A percentile compares a stretch with the other conserved stretches of the same genome.
These are phyloP conservation scores for Lordiphosa fenestrarum DNA, from an alignment of 2,888 invertebrate genomes.

Conservation along the genomic window DNA sequence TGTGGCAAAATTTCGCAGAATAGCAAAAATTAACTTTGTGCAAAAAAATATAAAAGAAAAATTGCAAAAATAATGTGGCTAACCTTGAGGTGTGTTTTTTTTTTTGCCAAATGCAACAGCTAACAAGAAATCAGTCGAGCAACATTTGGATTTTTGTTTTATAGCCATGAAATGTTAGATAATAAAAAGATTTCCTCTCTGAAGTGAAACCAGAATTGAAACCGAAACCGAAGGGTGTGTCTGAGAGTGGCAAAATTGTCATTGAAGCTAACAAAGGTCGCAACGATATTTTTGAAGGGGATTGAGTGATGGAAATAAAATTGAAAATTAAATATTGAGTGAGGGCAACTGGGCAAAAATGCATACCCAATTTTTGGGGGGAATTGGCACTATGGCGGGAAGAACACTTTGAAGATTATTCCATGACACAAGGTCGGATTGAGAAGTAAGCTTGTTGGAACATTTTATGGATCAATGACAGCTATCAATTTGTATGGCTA, in stretches of 20 bases:
- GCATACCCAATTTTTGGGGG: not conserved
- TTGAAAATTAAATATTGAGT: not conserved
- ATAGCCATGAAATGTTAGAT: conserved; percentile 9
- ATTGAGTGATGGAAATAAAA: conserved; percentile 10
- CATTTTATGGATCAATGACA: no score
- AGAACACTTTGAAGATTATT: no score
- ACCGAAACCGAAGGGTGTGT: conserved; percentile 7
- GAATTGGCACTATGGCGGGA: no score
- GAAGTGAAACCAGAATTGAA: conserved; percentile 5
- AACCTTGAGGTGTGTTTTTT: conserved; percentile 46
- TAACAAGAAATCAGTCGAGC: conserved; percentile 20
- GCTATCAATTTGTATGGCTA: no score
- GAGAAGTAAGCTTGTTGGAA: no score
- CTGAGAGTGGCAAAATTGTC: conserved; percentile 3
- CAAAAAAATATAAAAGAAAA: conserved; percentile 27
- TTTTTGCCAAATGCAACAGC: conserved; percentile 47
- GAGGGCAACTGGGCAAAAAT: not conserved
- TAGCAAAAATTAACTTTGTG: conserved; percentile 34
- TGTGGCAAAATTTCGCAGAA: conserved; percentile 45
- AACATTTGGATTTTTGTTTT: conserved; percentile 3
- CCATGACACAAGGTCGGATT: no score
- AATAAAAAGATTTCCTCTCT: conserved; percentile 5
- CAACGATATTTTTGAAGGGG: not conserved
- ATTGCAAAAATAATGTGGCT: conserved; percentile 30
- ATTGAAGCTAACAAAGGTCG: conserved; percentile 12